phyloP scores from a whole-genome alignment of 1,140 invertebrate species.

The Bombus impatiens region DNA sequence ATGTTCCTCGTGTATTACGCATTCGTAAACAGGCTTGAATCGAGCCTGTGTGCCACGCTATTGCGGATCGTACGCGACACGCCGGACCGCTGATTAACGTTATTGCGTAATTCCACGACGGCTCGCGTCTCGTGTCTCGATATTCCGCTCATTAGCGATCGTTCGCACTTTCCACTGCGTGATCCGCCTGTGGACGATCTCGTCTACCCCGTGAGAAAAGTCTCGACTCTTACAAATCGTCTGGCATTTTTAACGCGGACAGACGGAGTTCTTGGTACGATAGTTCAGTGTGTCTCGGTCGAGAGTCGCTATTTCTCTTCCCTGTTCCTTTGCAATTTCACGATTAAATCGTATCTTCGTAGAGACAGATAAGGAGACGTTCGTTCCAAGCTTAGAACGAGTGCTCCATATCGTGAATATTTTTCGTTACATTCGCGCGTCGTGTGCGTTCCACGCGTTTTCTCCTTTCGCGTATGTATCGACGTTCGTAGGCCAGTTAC shows the following conservation, averaged over 20 bases:
- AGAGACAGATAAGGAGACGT: no score
- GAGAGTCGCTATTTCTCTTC: neutral
- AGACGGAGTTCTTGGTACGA: neutral
- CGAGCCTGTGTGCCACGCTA: constrained; percentile 31
- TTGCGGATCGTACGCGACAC: constrained; percentile 37
- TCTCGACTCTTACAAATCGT: neutral
- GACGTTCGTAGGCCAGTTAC: no score
- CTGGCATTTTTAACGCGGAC: neutral
- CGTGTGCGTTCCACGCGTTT: no score
- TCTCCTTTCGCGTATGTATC: no score
- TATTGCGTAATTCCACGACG: constrained; percentile 61
- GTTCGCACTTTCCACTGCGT: constrained; percentile 35
- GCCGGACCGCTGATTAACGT: constrained; percentile 60
- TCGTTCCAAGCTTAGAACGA: no score
- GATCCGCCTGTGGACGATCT: constrained; percentile 12
- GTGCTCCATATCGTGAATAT: no score
- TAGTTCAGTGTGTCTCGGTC: neutral
- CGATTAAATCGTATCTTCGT: no score
- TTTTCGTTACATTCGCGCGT: no score
- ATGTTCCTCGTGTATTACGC: constrained; percentile 67
- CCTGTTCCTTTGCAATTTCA: neutral
- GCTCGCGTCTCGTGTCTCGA: constrained; percentile 25
- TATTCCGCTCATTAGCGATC: constrained; percentile 49
- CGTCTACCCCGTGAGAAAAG: constrained; percentile 28
- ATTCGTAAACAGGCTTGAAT: constrained; percentile 69